Percentiles rank a stretch among this genome's conserved stretches.
Evolutionary conservation across 2,113 vertebrate species (phyloP).

Genomic region (Mobula birostris): DNA sequence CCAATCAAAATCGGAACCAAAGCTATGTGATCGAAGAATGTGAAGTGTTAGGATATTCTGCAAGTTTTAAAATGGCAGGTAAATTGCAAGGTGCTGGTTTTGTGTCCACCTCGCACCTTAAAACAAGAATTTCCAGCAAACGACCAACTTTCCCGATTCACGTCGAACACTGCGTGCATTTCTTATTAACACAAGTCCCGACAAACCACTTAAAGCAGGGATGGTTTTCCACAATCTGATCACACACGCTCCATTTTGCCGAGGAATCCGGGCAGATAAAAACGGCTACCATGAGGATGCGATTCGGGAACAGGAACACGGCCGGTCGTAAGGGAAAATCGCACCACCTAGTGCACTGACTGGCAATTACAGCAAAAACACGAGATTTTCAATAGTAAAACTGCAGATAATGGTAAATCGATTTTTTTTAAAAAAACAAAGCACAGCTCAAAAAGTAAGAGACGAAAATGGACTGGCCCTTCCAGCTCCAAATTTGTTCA

Average conservation of each 20-base stretch:
- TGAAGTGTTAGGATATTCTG: too few species aligned
- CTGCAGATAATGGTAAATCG: too few species aligned
- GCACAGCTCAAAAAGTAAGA: too few species aligned
- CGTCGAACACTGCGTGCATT: not conserved
- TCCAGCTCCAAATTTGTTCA: not conserved
- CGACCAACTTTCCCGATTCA: not conserved
- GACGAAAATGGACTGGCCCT: too few species aligned
- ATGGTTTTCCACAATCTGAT: not conserved
- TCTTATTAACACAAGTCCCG: not conserved
- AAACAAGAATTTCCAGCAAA: not conserved
- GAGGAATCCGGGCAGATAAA: not conserved
- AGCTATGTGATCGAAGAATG: too few species aligned
- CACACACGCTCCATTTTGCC: not conserved
- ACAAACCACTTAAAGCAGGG: not conserved
- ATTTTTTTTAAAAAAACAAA: too few species aligned
- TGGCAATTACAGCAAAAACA: not conserved
- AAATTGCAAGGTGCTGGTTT: too few species aligned
- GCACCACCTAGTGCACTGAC: slow-evolving; percentile 11
- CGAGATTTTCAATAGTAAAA: too few species aligned
- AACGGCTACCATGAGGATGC: too few species aligned
- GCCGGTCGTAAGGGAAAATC: not conserved
- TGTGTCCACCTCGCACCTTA: not conserved
- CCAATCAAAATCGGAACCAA: too few species aligned
- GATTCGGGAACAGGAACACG: not conserved
- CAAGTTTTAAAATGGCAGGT: not conserved